Evolutionary conservation across 2,888 invertebrate species (phyloP).

Genomic region (Pteria penguin): DNA sequence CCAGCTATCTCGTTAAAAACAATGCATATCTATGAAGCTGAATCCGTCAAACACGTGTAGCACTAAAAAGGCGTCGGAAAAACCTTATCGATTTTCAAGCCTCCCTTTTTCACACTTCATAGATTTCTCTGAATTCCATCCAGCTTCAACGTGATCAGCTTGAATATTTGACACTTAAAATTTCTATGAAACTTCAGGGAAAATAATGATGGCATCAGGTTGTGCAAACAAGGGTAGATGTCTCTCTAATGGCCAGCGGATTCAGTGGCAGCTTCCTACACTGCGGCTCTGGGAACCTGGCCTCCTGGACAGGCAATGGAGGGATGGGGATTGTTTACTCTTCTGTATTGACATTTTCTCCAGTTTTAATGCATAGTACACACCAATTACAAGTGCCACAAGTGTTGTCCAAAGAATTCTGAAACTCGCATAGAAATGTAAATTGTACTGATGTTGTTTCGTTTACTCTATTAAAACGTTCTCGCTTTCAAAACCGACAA

Average conservation of each 20-base stretch:
- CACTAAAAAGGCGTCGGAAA: no score
- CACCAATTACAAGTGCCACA: constrained; percentile 3
- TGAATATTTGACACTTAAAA: constrained; percentile 2
- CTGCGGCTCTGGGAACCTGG: constrained; percentile 20
- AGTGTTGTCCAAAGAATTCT: not conserved
- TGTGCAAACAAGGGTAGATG: not conserved
- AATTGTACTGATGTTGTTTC: not conserved
- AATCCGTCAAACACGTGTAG: no score
- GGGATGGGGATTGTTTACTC: not conserved
- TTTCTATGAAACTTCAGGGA: not conserved
- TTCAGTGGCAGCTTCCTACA: not conserved
- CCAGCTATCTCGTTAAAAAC: no score
- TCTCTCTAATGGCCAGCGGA: not conserved
- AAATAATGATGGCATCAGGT: constrained; percentile 4
- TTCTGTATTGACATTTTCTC: not conserved
- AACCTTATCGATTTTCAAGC: not conserved
- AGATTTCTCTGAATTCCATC: not conserved
- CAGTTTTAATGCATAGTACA: constrained; percentile 3
- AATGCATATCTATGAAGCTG: no score
- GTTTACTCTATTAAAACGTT: not conserved
- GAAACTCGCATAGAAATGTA: constrained; percentile 1
- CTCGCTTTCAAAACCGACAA: not conserved
- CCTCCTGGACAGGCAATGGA: constrained; percentile 30
- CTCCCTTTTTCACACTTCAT: not conserved
- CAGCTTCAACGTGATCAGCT: not conserved